phyloP scores from a whole-genome alignment of 2,888 invertebrate genomes.

The Hyppa rectilinea region DNA sequence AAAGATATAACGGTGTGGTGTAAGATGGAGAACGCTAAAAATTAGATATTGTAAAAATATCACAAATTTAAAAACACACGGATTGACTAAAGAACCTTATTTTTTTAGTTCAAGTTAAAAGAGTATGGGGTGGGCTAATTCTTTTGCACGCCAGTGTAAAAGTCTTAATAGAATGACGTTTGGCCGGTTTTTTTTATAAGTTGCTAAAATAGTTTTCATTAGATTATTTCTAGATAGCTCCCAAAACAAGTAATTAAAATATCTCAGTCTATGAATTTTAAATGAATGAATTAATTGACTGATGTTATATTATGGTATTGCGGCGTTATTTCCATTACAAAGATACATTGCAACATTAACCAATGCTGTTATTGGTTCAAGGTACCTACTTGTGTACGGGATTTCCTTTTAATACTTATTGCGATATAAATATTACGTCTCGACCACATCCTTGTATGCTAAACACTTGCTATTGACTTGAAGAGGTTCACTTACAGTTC shows the following conservation, averaged over 20 bases:
- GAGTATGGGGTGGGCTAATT: too few relatives aligned
- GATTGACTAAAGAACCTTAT: too few relatives aligned
- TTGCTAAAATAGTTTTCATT: background rate
- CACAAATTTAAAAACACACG: too few relatives aligned
- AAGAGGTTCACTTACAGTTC: slow-evolving; percentile 16
- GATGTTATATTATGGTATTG: background rate
- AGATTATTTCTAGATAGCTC: background rate
- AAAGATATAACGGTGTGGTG: background rate
- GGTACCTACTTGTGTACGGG: background rate
- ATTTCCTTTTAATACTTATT: slow-evolving; percentile 16
- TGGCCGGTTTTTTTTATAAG: background rate
- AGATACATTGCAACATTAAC: background rate
- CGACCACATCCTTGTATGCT: slow-evolving; percentile 22
- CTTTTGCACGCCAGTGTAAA: too few relatives aligned
- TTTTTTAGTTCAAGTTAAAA: too few relatives aligned
- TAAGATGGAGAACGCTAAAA: background rate
- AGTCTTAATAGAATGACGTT: background rate
- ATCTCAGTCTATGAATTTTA: background rate
- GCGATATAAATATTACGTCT: slow-evolving; percentile 15
- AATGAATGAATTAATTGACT: background rate
- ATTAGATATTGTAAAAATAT: too few relatives aligned
- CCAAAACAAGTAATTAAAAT: background rate
- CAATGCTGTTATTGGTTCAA: slow-evolving; percentile 3
- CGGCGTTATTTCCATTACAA: background rate
- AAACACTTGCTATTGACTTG: slow-evolving; percentile 16